These are phyloP conservation scores for Gymnodraco acuticeps DNA, from an alignment of 2,797 vertebrate species.

Conservation along the genomic window DNA sequence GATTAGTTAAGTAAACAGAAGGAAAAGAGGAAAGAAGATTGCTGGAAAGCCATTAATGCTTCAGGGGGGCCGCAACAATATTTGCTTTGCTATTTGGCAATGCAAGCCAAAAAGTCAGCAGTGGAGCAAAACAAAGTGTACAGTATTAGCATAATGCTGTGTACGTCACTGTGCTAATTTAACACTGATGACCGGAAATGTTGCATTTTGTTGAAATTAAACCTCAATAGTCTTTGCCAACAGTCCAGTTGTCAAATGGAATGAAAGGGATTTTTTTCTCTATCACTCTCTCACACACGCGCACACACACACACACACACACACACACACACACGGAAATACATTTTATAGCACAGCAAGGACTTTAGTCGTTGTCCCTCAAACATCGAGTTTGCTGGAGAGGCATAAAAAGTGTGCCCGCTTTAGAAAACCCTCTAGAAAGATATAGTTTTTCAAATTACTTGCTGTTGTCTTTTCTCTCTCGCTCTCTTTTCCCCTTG, in stretches of 20 bases:
- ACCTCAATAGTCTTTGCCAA: slow-evolving; percentile 21
- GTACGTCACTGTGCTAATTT: slow-evolving; percentile 5
- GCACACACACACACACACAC: neutral
- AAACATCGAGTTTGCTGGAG: slow-evolving; percentile 39
- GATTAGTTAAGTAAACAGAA: slow-evolving; percentile 11
- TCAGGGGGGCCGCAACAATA: neutral
- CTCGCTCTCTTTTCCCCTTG: slow-evolving; percentile 54
- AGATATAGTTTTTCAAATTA: slow-evolving; percentile 70
- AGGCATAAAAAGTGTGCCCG: slow-evolving; percentile 40
- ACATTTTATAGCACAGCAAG: neutral
- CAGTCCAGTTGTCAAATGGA: slow-evolving; percentile 15
- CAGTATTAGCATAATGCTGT: neutral
- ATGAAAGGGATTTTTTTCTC: neutral
- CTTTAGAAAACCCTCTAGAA: slow-evolving; percentile 49
- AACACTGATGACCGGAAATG: slow-evolving; percentile 29
- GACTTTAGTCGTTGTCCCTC: slow-evolving; percentile 38
- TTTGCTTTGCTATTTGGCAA: slow-evolving; percentile 1
- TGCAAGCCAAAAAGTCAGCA: slow-evolving; percentile 6
- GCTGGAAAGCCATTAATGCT: slow-evolving; percentile 1
- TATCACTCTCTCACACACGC: neutral
- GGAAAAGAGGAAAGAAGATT: neutral
- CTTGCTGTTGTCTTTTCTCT: slow-evolving; percentile 64
- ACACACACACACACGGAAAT: neutral
- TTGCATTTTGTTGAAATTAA: slow-evolving; percentile 22
- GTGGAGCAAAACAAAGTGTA: neutral